Base-by-base conservation (phyloP, 1,140 invertebrate genomes). In the Drosophila quadrilineata region DNA sequence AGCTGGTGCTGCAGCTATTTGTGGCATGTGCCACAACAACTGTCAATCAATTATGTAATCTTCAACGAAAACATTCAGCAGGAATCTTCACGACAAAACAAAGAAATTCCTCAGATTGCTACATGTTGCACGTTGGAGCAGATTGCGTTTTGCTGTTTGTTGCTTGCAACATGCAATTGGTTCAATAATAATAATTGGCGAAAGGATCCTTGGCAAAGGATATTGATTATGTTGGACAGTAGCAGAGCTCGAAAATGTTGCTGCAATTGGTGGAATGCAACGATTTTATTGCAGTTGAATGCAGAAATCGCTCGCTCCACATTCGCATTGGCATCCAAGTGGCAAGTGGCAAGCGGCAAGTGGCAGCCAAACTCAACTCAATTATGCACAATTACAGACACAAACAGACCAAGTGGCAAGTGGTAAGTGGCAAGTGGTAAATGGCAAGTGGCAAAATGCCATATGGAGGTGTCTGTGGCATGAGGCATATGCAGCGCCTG, bases 361-460 rank as follows among this genome's bases (percentile, higher is more conserved):
- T 62, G 46, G 58, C 64, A 62, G 21, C 41, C 58, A 62, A 57
- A 68, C 43, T 68, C 73, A 73, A 84, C 77, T 84, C 77, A 84
- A 84, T 84, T 84, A 84, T 85, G 77, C 79, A 77, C 77, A 84
- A 84, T 84, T 84, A 84, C 79, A 66, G 73, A 73, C 58, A 59
- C 79, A 84, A 84, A 84, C 77, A 82, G 56, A 73, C 49, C 36
- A 48, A 59, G 54, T 48, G 62, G 8, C 38, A 28, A 17, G 43
- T 33, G 10, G 49, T 36, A 48, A 29, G 40, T 52, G 58, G 58
- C 40, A 54, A 46, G 57, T 52, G 46, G 57, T 41, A n/a, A n/a
- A 50, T 38, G 40, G 14, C 10, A 16, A n/a, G n/a, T n/a, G n/a
- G n/a, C 10, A 36, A 31, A 8, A n/a, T 8, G 29, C 5, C 33